These are phyloP conservation scores for Ceratosolen fusciceps DNA, from an alignment of 1,140 invertebrate species.

Conservation along the genomic window DNA sequence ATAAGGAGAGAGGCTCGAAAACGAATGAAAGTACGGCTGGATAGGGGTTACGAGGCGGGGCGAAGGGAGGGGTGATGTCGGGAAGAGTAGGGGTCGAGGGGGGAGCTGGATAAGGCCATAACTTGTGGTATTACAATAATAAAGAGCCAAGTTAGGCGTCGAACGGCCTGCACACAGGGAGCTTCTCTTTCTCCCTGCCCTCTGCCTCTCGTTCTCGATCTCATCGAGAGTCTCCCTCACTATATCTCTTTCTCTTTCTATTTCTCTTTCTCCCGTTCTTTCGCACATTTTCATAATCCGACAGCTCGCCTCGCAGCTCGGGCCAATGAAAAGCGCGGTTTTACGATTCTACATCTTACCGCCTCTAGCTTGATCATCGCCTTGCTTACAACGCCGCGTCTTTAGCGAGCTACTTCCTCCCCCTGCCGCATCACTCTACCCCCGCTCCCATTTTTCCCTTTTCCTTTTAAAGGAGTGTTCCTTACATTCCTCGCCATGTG, in stretches of 20 bases:
- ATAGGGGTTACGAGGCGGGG: too few species aligned
- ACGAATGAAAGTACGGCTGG: too few species aligned
- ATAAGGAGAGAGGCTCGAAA: constrained; percentile 24
- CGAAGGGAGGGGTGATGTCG: too few species aligned
- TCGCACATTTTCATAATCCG: constrained; percentile 66
- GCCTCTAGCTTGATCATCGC: background rate
- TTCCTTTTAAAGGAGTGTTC: background rate
- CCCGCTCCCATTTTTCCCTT: too few species aligned
- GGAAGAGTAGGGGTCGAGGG: too few species aligned
- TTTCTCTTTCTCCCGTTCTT: constrained; percentile 11
- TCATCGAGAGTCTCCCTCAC: too few species aligned
- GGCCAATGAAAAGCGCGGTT: constrained; percentile 62
- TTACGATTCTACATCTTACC: constrained; percentile 52
- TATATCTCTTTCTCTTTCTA: background rate
- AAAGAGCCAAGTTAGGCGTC: constrained; percentile 62
- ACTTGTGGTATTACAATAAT: constrained; percentile 69
- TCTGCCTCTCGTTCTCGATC: background rate
- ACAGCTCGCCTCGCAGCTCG: constrained; percentile 47
- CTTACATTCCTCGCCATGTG: background rate
- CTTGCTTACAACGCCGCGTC: constrained; percentile 21
- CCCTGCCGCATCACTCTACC: background rate
- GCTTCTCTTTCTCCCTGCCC: background rate
- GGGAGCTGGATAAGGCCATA: constrained; percentile 56
- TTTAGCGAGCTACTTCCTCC: background rate
- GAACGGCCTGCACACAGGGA: constrained; percentile 46